Conservation (phyloP, 2,888 invertebrate species). For the Cantharis lateralis region DNA sequence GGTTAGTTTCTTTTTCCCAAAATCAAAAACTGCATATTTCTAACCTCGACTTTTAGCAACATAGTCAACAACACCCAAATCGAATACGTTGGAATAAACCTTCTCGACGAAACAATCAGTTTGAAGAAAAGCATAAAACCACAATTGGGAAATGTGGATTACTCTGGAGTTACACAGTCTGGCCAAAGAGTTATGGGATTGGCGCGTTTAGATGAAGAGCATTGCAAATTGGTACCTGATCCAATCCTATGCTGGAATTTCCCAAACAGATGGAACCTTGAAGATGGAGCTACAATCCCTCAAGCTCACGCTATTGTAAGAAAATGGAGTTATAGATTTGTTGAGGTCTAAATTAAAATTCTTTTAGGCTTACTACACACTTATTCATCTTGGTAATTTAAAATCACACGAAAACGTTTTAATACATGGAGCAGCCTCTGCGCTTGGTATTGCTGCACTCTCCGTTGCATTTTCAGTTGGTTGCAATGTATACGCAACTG, state of each 20-base stretch:
- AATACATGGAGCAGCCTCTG: constrained; percentile 63
- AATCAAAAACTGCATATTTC: not conserved
- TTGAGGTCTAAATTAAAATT: constrained; percentile 21
- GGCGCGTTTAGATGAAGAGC: constrained; percentile 52
- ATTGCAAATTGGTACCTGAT: constrained; percentile 47
- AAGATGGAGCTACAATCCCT: constrained; percentile 78
- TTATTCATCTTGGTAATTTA: constrained; percentile 53
- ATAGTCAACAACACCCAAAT: constrained; percentile 40
- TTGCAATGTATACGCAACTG: constrained; percentile 67
- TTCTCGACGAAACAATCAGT: constrained; percentile 48
- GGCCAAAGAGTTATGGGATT: constrained; percentile 72
- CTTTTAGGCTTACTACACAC: constrained; percentile 53
- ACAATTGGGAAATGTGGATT: constrained; percentile 52
- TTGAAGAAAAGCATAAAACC: constrained; percentile 37
- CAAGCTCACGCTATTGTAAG: constrained; percentile 73
- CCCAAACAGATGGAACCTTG: constrained; percentile 72
- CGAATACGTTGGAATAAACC: constrained; percentile 49
- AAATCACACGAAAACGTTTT: constrained; percentile 58
- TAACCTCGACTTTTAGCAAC: constrained; percentile 18
- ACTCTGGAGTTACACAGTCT: constrained; percentile 50
- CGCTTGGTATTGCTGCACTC: constrained; percentile 75
- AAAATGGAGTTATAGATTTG: constrained; percentile 3
- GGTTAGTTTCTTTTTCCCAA: constrained; percentile 21
- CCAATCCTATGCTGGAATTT: constrained; percentile 66
- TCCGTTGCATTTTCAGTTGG: constrained; percentile 63